Conservation (phyloP, 2,113 vertebrate species). For the Gorsachius goisagi region DNA sequence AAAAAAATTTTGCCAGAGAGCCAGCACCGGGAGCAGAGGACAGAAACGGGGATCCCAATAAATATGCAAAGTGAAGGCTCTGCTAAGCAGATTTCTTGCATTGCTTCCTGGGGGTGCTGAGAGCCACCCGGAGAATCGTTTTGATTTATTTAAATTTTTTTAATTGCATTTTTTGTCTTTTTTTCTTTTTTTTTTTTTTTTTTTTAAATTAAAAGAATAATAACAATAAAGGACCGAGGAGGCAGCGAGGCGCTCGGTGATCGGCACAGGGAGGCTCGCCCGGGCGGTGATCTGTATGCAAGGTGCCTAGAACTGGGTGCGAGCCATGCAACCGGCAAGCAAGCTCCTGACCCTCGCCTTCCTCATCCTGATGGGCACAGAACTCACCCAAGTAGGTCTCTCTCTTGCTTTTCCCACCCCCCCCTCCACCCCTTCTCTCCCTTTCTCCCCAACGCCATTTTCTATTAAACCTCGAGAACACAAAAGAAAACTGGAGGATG, state of each 20-base stretch:
- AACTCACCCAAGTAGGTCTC: constrained; percentile 95
- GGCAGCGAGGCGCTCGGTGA: constrained; percentile 3
- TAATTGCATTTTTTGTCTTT: neutral
- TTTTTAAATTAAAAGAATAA: neutral
- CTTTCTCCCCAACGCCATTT: constrained; percentile 75
- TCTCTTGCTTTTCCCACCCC: neutral
- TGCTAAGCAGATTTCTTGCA: constrained; percentile 72
- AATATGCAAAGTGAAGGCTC: constrained; percentile 84
- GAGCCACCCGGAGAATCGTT: constrained; percentile 20
- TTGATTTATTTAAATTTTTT: neutral
- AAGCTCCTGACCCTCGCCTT: constrained; percentile 91
- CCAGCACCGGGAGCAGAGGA: constrained; percentile 47
- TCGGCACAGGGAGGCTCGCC: constrained; percentile 33
- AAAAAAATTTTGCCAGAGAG: constrained; percentile 10
- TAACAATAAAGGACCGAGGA: constrained; percentile 31
- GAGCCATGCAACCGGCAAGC: constrained; percentile 92
- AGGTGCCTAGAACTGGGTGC: constrained; percentile 77
- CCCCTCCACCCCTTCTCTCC: neutral
- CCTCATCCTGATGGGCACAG: constrained; percentile 94
- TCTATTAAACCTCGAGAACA: constrained; percentile 36
- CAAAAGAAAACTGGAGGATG: neutral
- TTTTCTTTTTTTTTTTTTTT: neutral
- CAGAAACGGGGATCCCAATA: constrained; percentile 75
- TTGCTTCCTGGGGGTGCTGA: constrained; percentile 79
- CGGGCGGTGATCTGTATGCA: constrained; percentile 76